Percentiles rank a stretch among this genome's conserved stretches.
Conservation (phyloP, 1,140 invertebrate species). For the Hyles vespertilio region DNA sequence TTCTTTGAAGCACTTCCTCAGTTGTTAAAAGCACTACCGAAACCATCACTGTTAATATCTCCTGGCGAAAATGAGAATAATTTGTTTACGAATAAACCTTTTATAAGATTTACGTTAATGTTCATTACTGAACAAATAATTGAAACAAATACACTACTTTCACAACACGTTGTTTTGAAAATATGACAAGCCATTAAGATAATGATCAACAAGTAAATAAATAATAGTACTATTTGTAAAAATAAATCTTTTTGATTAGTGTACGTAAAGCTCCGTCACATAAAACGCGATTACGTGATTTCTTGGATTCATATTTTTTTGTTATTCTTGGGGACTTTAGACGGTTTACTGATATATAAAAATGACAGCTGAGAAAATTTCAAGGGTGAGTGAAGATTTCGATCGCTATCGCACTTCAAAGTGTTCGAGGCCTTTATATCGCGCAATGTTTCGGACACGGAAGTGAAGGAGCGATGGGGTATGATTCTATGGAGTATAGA, state of each 20-base stretch:
- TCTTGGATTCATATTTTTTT: no score
- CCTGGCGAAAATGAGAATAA: no score
- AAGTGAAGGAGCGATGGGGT: background rate
- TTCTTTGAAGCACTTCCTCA: constrained; percentile 60
- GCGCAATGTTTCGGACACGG: no score
- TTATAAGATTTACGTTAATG: no score
- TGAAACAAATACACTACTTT: background rate
- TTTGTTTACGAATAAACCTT: no score
- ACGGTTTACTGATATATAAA: constrained; percentile 17
- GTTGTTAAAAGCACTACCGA: constrained; percentile 59
- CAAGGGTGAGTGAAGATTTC: constrained; percentile 15
- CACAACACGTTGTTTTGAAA: no score
- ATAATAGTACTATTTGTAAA: no score
- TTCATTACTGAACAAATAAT: constrained; percentile 3
- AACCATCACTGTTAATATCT: constrained; percentile 38
- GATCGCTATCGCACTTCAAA: constrained; percentile 1
- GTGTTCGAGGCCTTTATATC: no score
- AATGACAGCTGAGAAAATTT: constrained; percentile 15
- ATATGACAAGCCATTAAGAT: background rate
- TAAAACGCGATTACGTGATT: no score
- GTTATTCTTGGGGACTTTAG: background rate
- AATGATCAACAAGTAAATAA: constrained; percentile 4
- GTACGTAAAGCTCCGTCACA: no score
- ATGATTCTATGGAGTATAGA: constrained; percentile 19
- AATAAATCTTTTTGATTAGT: no score